Conservation (phyloP, 2,888 invertebrate genomes). For the Agonopterix alstromeriana region DNA sequence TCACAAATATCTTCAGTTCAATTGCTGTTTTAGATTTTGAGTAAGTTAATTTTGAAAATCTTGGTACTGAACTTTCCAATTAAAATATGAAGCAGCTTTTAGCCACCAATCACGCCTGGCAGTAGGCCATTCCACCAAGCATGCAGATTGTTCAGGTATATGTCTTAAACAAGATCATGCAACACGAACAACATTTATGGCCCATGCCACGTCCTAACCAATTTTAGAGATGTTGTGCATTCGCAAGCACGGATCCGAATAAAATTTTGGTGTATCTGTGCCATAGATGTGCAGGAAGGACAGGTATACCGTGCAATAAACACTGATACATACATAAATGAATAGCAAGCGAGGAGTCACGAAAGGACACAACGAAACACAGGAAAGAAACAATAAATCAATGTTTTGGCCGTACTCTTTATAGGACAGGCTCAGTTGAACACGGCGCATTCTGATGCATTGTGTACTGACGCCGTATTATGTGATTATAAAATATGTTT, state of each 20-base stretch:
- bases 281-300: slow-evolving; percentile 66
- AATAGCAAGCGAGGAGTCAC: slow-evolving; percentile 66
- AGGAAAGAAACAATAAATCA: slow-evolving; percentile 42
- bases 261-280: slow-evolving; percentile 55
- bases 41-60: neutral
- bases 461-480: slow-evolving; percentile 46
- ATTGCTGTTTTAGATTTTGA: neutral
- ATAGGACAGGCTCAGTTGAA: slow-evolving; percentile 54
- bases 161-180: slow-evolving; percentile 65
- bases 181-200: slow-evolving; percentile 73
- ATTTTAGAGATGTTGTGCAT: slow-evolving; percentile 63
- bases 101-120: slow-evolving; percentile 62
- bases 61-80: slow-evolving; percentile 24
- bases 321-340: slow-evolving; percentile 52
- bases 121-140: slow-evolving; percentile 70
- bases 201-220: slow-evolving; percentile 64
- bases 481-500: slow-evolving; percentile 17
- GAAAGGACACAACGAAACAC: slow-evolving; percentile 51
- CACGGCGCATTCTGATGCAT: slow-evolving; percentile 64
- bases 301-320: slow-evolving; percentile 69
- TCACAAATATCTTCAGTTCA: neutral
- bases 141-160: slow-evolving; percentile 64
- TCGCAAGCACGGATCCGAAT: slow-evolving; percentile 67
- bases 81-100: slow-evolving; percentile 60
- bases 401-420: slow-evolving; percentile 49